Evolutionary conservation across 2,888 invertebrate genomes (phyloP), one percentile per base, ranked within the genome.

Genomic region (Drosophila emarginata): DNA sequence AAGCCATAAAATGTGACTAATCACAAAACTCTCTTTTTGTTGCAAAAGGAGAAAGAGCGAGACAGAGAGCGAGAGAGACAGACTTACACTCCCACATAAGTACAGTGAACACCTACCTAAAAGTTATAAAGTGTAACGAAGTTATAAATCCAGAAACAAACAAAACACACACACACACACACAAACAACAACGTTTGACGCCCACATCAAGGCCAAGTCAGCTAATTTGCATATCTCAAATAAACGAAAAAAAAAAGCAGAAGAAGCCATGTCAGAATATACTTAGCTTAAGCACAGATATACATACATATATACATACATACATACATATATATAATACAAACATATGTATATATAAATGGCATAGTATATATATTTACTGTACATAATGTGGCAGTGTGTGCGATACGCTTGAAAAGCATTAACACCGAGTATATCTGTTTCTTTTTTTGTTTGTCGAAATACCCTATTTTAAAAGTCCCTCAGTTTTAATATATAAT

Each of bases 161-260:
- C 9, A 51, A 18, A 54, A 23, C 23, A 54, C 57, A 58, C 36
- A 68, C 32, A 32, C 1, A 71, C 32, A 32, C 28, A 39, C 14
- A 39, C 39, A 39, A 1, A 39, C 39, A 45, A 15, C 40, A 45
- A 21, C 84, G 75, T 80, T 84, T 84, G 84, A 88, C 84, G 84
- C 84, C 84, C 87, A 84, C 84, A 81, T 80, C 88, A 84, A 84
- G 84, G 84, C 81, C 84, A 67, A 45, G 45, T 45, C 64, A 74
- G 74, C 82, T 84, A 86, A 88, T 84, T 84, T 84, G 79, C 84
- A 84, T 84, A 87, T 77, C 87, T 76, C 78, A 61, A 56, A 56
- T 39, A 66, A 58, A 70, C 21, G 2, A 39, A 40, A 36, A 58
- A 23, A 36, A n/a, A 54, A 40, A 23, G 60, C 39, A 36, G 53